Conservation (phyloP, 2,888 invertebrate genomes). For the Diaperis boleti region DNA sequence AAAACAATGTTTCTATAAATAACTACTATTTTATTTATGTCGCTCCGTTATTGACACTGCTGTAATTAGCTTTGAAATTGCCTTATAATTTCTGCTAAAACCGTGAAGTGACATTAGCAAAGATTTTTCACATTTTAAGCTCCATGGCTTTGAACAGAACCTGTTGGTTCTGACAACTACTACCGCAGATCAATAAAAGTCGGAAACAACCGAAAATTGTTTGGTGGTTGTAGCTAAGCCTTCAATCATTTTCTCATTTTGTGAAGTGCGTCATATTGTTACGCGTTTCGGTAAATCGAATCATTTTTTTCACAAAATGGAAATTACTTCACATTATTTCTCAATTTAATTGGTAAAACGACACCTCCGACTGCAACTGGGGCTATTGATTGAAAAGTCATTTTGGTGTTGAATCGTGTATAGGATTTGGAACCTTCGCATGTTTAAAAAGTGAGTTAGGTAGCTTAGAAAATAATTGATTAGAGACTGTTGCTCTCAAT, state of each 20-base stretch:
- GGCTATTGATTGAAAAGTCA: not conserved
- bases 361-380: no score
- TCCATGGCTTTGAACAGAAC: not conserved
- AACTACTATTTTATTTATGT: no score
- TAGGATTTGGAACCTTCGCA: not conserved
- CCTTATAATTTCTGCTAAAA: no score
- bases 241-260: constrained; percentile 14
- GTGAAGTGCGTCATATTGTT: not conserved
- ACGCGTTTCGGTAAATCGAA: not conserved
- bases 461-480: not conserved
- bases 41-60: no score
- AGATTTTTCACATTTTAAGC: no score
- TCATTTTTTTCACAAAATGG: not conserved
- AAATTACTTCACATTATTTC: constrained; percentile 4
- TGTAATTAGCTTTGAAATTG: no score
- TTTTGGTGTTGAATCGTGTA: not conserved
- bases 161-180: constrained; percentile 8
- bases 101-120: no score
- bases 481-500: no score
- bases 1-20: no score
- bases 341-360: constrained; percentile 7
- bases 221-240: constrained; percentile 10
- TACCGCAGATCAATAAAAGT: constrained; percentile 7
- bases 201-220: constrained; percentile 12
- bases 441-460: not conserved